Evolutionary conservation across 2,113 vertebrate species (phyloP), one percentile per base, ranked within the genome.

Genomic region (Electrona antarctica): DNA sequence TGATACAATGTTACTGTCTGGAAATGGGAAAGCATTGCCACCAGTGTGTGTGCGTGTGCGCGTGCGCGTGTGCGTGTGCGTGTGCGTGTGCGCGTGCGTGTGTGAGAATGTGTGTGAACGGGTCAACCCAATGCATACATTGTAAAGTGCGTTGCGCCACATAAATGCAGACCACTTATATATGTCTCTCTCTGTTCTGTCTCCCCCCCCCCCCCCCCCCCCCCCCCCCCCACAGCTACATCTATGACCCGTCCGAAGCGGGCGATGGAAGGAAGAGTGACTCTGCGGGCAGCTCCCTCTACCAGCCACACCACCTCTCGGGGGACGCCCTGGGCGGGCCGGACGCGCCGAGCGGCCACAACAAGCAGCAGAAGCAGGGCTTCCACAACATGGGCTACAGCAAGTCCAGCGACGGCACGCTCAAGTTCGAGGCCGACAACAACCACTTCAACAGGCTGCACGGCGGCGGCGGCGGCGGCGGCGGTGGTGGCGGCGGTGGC

Each of bases 311-410:
- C 49, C 46, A 46, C 41, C 67, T 60, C 9, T 47, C 86, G 0
- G 83, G 67, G 8, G 64, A n/a, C 54, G 69, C 60, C 13, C 0
- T 41, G 33, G 33, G 59, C 48, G 7, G 55, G 1, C 33, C 33
- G 3, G 49, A 64, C 71, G 59, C 21, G 0, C 47, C 12, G 41
- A 0, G 13, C 59, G 1, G 8, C 64, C 77, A 68, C 63, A n/a
- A 6, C 67, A 83, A 85, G 64, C 91, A 92, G 77, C 91, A 92
- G 77, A 91, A 91, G 68, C 78, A 92, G 48, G 92, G 91, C 67
- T 86, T 94, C 84, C 85, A 91, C 80, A 94, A 94, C 81, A 75
- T 90, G 72, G 93, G 86, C 74, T 93, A 88, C 89, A 92, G 78
- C 86, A 85, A 79, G 62, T 85, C 85, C 76, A 85, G 78, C 12